These are phyloP conservation scores for Petroica traversi DNA, from an alignment of 2,113 vertebrate genomes.

Conservation along the genomic window DNA sequence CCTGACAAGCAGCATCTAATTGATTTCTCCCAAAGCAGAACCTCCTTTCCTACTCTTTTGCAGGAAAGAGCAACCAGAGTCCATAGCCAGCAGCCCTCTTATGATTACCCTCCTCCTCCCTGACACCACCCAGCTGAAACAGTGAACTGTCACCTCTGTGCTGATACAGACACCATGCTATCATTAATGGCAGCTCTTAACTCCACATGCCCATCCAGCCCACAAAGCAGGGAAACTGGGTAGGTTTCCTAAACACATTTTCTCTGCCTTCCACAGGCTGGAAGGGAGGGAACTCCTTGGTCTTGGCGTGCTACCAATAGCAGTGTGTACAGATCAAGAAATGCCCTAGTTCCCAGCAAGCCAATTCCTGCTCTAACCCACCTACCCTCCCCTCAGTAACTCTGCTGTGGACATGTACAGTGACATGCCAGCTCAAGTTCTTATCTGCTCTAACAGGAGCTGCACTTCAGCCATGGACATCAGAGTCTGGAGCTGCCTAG, in stretches of 20 bases:
- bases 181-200: background rate
- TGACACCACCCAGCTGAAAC: background rate
- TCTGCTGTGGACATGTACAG: background rate
- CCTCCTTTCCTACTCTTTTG: background rate
- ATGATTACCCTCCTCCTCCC: background rate
- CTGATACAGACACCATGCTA: background rate
- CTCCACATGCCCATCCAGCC: background rate
- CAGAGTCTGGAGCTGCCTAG: background rate
- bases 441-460: background rate
- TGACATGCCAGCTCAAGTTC: background rate
- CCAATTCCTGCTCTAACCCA: background rate
- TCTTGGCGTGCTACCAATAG: background rate
- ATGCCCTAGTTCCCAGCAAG: background rate
- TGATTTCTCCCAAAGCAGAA: background rate
- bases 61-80: background rate
- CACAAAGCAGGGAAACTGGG: background rate
- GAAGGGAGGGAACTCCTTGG: background rate
- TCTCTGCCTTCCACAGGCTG: background rate
- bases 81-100: background rate
- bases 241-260: background rate
- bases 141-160: background rate
- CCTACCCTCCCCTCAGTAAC: background rate
- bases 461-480: rapidly evolving
- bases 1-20: too few relatives aligned
- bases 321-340: background rate